Evolutionary conservation across 2,888 invertebrate genomes (phyloP), one percentile per base, ranked within the genome.

Genomic region (Lycocerus yunnanus): DNA sequence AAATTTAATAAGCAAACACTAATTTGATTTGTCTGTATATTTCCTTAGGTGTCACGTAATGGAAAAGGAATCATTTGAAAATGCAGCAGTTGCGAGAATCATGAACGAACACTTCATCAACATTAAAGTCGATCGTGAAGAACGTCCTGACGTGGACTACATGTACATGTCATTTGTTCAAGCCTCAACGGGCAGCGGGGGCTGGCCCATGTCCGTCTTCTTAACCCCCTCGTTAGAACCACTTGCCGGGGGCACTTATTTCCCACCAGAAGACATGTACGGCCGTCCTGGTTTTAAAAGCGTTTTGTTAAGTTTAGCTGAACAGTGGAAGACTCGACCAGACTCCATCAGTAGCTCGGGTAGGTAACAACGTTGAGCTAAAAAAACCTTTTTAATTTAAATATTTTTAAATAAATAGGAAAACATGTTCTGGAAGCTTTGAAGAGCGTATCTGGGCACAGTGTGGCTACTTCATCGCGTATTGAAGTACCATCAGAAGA

Each of bases 141-240:
- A 98, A 85, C 90, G 98, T 15, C 98, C 98, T 0, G 98, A 98
- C 85, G 95, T 98, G 65, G 98, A 98, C 87, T 92, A 93, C 82
- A 91, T 97, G 71, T 98, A 98, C 85, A 98, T 98, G 98, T 91
- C 94, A 14, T 98, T 97, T 88, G 90, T 98, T 14, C 93, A 95
- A 88, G 95, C 92, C 69, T 90, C 91, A 5, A 90, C 90, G 27
- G 92, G 92, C 3, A 91, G 76, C 85, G 91, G 97, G 3, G 98
- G 98, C 5, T 98, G 98, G 98, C 98, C 98, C 0, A 95, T 98
- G 96, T 96, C 95, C 77, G 95, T 98, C 0, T 98, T 97, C 89
- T 88, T 98, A 20, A 97, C 97, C 0, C 97, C 98, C 5, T 93
- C 94, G 81, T 88, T 97, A 73, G 92, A 92, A 21, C 98, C 98